A percentile compares a stretch with the other conserved stretches of the same genome.
Conservation (phyloP, 30 jellyfish, hydroid and myxozoan genomes). For the Phacellophora camtschatica region DNA sequence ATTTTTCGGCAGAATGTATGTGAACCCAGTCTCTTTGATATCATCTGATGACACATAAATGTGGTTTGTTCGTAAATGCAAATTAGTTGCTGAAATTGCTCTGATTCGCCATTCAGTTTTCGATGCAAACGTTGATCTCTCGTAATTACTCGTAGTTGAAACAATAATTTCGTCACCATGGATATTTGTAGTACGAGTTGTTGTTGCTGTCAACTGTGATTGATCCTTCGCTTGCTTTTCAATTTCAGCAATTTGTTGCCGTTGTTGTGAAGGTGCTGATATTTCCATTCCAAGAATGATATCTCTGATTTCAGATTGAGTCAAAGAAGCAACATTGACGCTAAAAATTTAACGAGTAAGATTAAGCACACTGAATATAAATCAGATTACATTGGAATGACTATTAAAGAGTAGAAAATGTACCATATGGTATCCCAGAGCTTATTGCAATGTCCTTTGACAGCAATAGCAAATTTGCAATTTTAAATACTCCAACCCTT, state of each 20-base stretch:
- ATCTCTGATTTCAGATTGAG: constrained; percentile 99
- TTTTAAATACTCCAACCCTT: too few species aligned
- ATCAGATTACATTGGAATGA: too few species aligned
- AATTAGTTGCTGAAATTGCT: constrained; percentile 99
- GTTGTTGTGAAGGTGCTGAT: constrained; percentile 99
- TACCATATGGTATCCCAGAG: too few species aligned
- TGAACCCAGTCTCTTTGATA: constrained; percentile 97
- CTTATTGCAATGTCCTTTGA: too few species aligned
- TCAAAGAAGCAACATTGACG: constrained; percentile 99
- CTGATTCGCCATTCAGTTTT: constrained; percentile 99
- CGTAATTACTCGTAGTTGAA: constrained; percentile 97
- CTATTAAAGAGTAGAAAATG: too few species aligned
- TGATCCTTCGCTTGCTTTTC: constrained; percentile 99
- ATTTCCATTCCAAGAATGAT: constrained; percentile 99
- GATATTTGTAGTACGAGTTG: constrained; percentile 96
- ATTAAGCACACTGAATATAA: background rate
- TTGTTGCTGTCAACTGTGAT: constrained; percentile 99
- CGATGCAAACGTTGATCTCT: constrained; percentile 96
- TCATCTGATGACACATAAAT: constrained; percentile 98
- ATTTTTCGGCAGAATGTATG: constrained; percentile 97
- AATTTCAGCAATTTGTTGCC: constrained; percentile 99
- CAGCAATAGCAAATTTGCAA: too few species aligned
- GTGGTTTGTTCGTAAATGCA: constrained; percentile 97
- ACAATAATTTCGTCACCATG: constrained; percentile 99
- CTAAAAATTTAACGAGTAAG: constrained; percentile 11